Base-by-base conservation (phyloP, 2,113 vertebrate genomes). In the Ophiodon elongatus region DNA sequence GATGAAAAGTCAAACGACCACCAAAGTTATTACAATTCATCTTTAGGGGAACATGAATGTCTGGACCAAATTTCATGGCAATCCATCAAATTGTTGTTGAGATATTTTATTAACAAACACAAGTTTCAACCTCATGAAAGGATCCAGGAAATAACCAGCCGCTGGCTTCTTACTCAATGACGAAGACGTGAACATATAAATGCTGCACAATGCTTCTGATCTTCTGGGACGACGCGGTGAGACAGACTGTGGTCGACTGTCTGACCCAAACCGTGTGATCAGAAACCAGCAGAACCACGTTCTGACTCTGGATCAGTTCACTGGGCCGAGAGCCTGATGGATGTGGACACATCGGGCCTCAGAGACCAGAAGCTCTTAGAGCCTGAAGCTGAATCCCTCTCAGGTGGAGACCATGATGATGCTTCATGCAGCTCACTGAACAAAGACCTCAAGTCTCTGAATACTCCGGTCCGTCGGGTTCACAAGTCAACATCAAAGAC, bases 351-450 rank as follows among this genome's bases (percentile, higher is more conserved):
- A 29, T 72, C 23, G 1, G 69, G 85, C 68, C 75, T 72, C 83
- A 45, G 10, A 78, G 88, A 88, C 89, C 85, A 91, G 80, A 88
- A 65, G 78, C 72, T 67, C 76, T 84, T 84, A 79, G 54, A 84
- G 84, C 2, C 37, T 50, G 83, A 68, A 56, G 72, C 73, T 41
- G 66, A 84, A 82, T 76, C 64, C 17, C 60, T 83, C 60, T 25
- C 70, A 76, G 74, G 67, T 84, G 66, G 45, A 89, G 57, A 84
- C 81, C 73, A 68, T 70, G 52, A 52, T 10, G 64, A 50, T 33
- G 56, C 57, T 45, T n/a, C 14, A 25, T 31, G 17, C 60, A 63
- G 67, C 73, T 75, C 29, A 47, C 47, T 72, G 73, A 60, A 74
- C 75, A 76, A 65, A 71, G 14, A 1, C 4, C 52, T 1, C 21